Percentiles rank a stretch among this genome's conserved stretches.
These are phyloP conservation scores for Scaptomyza pallida DNA, from an alignment of 1,140 invertebrate genomes.

Conservation along the genomic window DNA sequence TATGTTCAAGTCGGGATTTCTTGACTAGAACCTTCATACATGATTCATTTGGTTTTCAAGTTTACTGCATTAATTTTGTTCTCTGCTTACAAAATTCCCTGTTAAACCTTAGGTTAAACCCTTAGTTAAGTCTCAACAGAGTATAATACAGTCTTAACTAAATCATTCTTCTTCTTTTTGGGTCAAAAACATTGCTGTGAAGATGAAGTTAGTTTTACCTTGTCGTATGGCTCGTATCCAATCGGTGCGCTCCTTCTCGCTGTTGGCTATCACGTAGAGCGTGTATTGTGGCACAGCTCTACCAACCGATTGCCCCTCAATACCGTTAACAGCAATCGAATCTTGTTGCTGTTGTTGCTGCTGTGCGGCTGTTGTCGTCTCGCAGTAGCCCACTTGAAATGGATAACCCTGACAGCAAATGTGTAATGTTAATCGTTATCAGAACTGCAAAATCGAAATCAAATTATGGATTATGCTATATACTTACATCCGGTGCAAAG, in stretches of 20 bases:
- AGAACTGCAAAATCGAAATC: constrained; percentile 25
- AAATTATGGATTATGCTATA: not conserved
- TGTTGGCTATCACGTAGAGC: constrained; percentile 90
- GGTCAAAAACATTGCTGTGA: constrained; percentile 12
- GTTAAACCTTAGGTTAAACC: too few relatives aligned
- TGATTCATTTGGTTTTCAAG: too few relatives aligned
- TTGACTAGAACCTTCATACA: too few relatives aligned
- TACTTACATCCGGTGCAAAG: constrained; percentile 84
- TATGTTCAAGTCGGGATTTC: too few relatives aligned
- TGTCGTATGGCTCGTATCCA: constrained; percentile 91
- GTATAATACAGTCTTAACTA: not conserved
- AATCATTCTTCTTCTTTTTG: constrained; percentile 36
- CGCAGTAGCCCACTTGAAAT: constrained; percentile 90
- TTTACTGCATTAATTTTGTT: too few relatives aligned
- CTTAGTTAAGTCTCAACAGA: not conserved
- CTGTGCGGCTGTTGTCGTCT: constrained; percentile 70
- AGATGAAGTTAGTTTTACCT: constrained; percentile 85
- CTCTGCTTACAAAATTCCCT: too few relatives aligned
- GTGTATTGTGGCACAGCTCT: constrained; percentile 88
- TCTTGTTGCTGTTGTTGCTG: constrained; percentile 45
- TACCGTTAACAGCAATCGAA: constrained; percentile 21
- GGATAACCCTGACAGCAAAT: constrained; percentile 85
- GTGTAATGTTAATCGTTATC: constrained; percentile 46
- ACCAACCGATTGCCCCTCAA: constrained; percentile 71
- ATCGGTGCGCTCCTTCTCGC: constrained; percentile 89